Percentiles rank a stretch among this genome's conserved stretches.
These are phyloP conservation scores for Lucinisca nassula DNA, from an alignment of 2,888 invertebrate genomes.

Conservation along the genomic window DNA sequence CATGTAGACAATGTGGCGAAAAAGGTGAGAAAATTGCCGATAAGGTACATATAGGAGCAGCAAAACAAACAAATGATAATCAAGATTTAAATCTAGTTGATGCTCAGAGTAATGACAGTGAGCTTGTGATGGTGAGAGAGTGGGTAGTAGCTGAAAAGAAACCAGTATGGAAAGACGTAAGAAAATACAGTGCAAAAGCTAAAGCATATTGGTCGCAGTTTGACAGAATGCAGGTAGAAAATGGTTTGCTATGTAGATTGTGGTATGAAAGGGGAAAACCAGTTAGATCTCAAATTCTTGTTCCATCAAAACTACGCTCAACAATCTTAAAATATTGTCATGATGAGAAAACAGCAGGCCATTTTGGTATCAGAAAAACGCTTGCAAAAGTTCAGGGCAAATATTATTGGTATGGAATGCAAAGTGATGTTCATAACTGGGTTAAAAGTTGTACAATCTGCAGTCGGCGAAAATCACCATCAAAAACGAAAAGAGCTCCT, in stretches of 20 bases:
- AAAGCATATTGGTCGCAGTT: too few relatives aligned
- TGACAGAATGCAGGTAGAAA: too few relatives aligned
- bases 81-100: not conserved
- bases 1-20: too few relatives aligned
- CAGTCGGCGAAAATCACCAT: not conserved
- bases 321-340: too few relatives aligned
- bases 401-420: conserved; percentile 12
- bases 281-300: too few relatives aligned
- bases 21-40: too few relatives aligned
- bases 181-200: too few relatives aligned
- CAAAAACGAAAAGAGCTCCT: conserved; percentile 1
- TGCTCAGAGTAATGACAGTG: not conserved
- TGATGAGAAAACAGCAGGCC: too few relatives aligned
- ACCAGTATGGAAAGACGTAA: too few relatives aligned
- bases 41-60: not conserved
- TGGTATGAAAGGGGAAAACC: too few relatives aligned
- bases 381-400: conserved; percentile 30
- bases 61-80: not conserved
- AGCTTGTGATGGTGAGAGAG: conserved; percentile 2
- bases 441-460: conserved; percentile 2
- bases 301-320: too few relatives aligned
- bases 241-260: too few relatives aligned
- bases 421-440: not conserved
- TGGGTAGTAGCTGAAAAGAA: not conserved
- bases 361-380: conserved; percentile 44